Evolutionary conservation across 1,140 invertebrate genomes (phyloP).

Genomic region (Drosophila prosaltans): DNA sequence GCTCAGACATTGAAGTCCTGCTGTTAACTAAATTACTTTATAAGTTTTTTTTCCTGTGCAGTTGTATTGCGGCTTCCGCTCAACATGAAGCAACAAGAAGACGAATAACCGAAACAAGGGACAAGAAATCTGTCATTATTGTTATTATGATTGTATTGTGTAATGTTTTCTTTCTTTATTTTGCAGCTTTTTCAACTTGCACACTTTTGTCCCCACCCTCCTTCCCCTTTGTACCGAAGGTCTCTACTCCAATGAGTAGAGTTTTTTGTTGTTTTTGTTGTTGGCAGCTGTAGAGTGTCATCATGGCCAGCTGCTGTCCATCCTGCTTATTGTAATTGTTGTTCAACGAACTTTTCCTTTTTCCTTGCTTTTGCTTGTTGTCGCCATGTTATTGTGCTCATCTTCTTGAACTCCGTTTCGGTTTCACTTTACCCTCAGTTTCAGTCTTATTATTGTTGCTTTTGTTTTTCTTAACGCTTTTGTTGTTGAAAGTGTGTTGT

Average conservation of each 20-base stretch:
- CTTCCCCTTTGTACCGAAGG: slow-evolving; percentile 15
- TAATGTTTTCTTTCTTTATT: slow-evolving; percentile 49
- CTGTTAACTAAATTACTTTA: slow-evolving; percentile 10
- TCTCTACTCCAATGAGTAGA: slow-evolving; percentile 18
- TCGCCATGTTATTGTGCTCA: slow-evolving; percentile 13
- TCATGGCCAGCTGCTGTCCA: slow-evolving; percentile 34
- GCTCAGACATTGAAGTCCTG: slow-evolving; percentile 7
- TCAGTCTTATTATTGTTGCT: slow-evolving; percentile 25
- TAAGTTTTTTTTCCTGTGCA: slow-evolving; percentile 52
- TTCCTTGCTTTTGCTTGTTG: slow-evolving; percentile 20
- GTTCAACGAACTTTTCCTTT: slow-evolving; percentile 70
- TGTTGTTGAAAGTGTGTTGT: slow-evolving; percentile 50
- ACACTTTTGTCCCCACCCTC: slow-evolving; percentile 36
- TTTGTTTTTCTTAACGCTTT: slow-evolving; percentile 56
- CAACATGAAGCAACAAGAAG: slow-evolving; percentile 57
- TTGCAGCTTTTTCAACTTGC: slow-evolving; percentile 50
- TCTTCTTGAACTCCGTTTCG: slow-evolving; percentile 10
- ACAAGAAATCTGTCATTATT: slow-evolving; percentile 68
- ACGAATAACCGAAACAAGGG: slow-evolving; percentile 23
- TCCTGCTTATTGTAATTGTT: slow-evolving; percentile 73
- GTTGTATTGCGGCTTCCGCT: slow-evolving; percentile 39
- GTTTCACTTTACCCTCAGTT: slow-evolving; percentile 23
- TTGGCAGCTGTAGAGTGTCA: slow-evolving; percentile 20
- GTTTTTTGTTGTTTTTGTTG: slow-evolving; percentile 4
- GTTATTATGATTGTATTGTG: slow-evolving; percentile 65